Percentiles rank a stretch among this genome's conserved stretches.
Conservation (phyloP, 1,140 invertebrate genomes). For the Drosophila novamexicana region DNA sequence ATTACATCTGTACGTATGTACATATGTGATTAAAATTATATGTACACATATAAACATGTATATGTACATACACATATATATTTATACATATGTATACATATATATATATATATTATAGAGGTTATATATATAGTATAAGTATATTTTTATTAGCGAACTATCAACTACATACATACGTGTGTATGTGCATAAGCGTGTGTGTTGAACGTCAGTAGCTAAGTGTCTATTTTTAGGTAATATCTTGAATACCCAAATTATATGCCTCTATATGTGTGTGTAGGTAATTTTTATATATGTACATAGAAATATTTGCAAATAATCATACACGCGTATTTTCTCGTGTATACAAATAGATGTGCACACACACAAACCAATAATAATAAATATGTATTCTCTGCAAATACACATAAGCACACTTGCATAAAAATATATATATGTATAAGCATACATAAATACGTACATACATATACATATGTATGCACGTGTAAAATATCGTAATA, state of each 20-base stretch:
- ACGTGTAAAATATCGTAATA: neutral
- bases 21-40: no score
- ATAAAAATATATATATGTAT: slow-evolving; percentile 39
- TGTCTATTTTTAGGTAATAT: slow-evolving; percentile 73
- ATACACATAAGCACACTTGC: neutral
- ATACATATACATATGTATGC: neutral
- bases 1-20: no score
- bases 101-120: no score
- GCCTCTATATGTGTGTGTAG: neutral
- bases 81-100: no score
- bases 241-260: slow-evolving; percentile 38
- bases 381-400: neutral
- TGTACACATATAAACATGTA: no score
- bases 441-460: slow-evolving; percentile 25
- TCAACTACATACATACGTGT: neutral
- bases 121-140: no score
- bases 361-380: slow-evolving; percentile 7
- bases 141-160: neutral
- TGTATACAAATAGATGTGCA: slow-evolving; percentile 14
- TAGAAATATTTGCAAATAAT: neutral
- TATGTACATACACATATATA: no score
- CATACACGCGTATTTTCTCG: neutral
- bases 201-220: slow-evolving; percentile 46
- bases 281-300: neutral
- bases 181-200: neutral